Percentiles rank a stretch among this genome's conserved stretches.
Conservation (phyloP, 2,113 vertebrate genomes). For the Neotoma lepida region DNA sequence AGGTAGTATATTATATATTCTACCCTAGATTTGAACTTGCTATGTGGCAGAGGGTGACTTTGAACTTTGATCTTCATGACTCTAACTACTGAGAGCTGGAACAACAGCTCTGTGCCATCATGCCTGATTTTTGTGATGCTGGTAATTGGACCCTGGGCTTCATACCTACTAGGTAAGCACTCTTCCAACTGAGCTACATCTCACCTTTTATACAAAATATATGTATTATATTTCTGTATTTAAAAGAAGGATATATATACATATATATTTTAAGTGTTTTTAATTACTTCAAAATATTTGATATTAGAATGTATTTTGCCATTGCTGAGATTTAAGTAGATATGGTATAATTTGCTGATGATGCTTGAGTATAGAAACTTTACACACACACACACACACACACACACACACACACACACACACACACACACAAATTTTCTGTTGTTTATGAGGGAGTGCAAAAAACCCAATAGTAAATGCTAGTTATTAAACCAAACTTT, state of each 20-base stretch:
- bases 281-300: neutral
- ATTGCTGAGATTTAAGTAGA: neutral
- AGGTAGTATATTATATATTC: neutral
- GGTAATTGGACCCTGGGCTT: neutral
- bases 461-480: neutral
- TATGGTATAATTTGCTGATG: neutral
- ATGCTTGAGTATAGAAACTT: neutral
- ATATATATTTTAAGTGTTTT: too few species aligned
- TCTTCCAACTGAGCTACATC: neutral
- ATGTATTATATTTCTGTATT: neutral
- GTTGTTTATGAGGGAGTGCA: neutral
- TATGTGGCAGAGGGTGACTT: neutral
- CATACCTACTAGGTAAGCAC: neutral
- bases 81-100: neutral
- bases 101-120: neutral
- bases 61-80: neutral
- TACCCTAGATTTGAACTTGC: neutral
- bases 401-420: neutral
- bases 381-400: neutral
- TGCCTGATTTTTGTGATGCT: neutral
- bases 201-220: neutral
- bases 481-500: neutral
- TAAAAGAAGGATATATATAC: neutral
- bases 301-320: neutral
- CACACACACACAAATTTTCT: neutral